Conservation (phyloP, 2,113 vertebrate genomes). For the Hyaena hyaena region DNA sequence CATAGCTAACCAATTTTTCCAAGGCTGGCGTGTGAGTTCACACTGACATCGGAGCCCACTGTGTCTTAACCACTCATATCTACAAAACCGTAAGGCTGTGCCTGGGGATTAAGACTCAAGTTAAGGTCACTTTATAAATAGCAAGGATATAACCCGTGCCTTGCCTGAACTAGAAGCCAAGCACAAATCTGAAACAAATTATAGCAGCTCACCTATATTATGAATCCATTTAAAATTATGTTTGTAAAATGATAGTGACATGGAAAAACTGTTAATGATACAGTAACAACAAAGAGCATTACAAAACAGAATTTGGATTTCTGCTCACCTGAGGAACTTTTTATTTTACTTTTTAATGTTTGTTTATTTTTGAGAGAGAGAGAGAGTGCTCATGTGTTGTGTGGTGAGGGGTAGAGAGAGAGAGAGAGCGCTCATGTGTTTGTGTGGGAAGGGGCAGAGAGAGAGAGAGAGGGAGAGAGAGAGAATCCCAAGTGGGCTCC, state of each 20-base stretch:
- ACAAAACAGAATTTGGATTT: constrained; percentile 10
- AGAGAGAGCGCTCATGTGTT: too few species aligned
- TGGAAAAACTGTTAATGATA: neutral
- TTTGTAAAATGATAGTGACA: neutral
- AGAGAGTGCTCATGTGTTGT: too few species aligned
- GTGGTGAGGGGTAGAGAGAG: too few species aligned
- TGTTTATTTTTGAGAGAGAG: too few species aligned
- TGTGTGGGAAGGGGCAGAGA: too few species aligned
- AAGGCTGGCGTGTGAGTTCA: neutral
- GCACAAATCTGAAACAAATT: neutral
- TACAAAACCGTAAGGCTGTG: neutral
- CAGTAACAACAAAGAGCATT: neutral
- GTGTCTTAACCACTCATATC: neutral
- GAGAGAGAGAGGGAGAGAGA: too few species aligned
- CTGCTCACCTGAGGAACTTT: neutral
- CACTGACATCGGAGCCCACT: neutral
- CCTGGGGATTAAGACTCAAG: neutral
- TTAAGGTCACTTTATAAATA: constrained; percentile 37
- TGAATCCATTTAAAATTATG: constrained; percentile 11
- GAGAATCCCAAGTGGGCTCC: too few species aligned
- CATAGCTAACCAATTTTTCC: neutral
- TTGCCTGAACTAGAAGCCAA: constrained; percentile 31
- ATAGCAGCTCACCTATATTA: neutral
- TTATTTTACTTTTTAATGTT: neutral
- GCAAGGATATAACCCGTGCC: neutral